These are phyloP conservation scores for Xestia c-nigrum DNA, from an alignment of 2,888 invertebrate species.

Conservation along the genomic window DNA sequence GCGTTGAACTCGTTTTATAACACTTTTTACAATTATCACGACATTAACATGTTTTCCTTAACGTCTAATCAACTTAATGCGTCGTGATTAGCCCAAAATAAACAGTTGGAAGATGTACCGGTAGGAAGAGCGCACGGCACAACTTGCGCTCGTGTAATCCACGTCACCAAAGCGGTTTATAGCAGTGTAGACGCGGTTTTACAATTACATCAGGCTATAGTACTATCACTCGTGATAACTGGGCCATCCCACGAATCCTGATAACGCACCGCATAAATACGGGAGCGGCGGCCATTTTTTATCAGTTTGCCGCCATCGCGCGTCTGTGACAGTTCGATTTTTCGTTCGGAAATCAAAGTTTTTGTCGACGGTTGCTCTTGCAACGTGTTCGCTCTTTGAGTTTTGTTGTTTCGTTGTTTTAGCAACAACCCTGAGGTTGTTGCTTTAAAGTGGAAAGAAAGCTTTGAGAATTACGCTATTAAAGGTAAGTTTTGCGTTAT, in stretches of 20 bases:
- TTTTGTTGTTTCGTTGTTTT: slow-evolving; percentile 71
- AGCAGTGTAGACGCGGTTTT: slow-evolving; percentile 70
- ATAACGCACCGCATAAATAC: slow-evolving; percentile 84
- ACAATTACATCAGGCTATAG: slow-evolving; percentile 68
- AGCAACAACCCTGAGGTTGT: slow-evolving; percentile 90
- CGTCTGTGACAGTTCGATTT: slow-evolving; percentile 68
- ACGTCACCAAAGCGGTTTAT: slow-evolving; percentile 78
- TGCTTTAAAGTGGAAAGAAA: slow-evolving; percentile 87
- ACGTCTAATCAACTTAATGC: slow-evolving; percentile 28
- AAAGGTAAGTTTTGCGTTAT: slow-evolving; percentile 83
- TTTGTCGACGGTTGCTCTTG: slow-evolving; percentile 72
- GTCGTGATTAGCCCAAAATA: slow-evolving; percentile 56
- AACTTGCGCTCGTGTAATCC: slow-evolving; percentile 55
- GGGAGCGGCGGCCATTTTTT: slow-evolving; percentile 62
- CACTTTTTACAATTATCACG: slow-evolving; percentile 43
- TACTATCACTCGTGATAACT: slow-evolving; percentile 74
- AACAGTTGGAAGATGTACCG: slow-evolving; percentile 41
- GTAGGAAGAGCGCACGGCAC: slow-evolving; percentile 53
- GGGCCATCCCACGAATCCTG: slow-evolving; percentile 77
- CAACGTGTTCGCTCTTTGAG: slow-evolving; percentile 68
- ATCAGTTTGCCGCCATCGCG: slow-evolving; percentile 79
- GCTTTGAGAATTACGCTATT: slow-evolving; percentile 92
- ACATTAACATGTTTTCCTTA: slow-evolving; percentile 37
- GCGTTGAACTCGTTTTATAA: slow-evolving; percentile 49
- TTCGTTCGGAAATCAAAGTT: slow-evolving; percentile 61